Conservation (phyloP, 2,113 vertebrate genomes). For the Tringa solitaria region DNA sequence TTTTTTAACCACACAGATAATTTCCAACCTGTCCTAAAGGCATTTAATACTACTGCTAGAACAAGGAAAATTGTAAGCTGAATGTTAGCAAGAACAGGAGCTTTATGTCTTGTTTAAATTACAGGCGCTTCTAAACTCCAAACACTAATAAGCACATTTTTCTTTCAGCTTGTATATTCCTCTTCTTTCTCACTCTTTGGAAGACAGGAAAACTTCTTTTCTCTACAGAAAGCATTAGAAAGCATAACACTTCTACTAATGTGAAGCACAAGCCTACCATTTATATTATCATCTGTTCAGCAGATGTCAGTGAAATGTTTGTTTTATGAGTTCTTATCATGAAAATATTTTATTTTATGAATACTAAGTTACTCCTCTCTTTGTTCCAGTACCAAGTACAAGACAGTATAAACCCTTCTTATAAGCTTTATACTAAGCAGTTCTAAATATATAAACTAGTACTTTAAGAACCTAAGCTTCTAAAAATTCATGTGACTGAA, state of each 20-base stretch:
- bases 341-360: not conserved
- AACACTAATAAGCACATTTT: not conserved
- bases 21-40: not conserved
- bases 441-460: not conserved
- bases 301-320: not conserved
- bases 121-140: not conserved
- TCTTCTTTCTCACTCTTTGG: not conserved
- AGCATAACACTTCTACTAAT: not conserved
- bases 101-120: not conserved
- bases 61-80: not conserved
- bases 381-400: not conserved
- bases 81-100: not conserved
- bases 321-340: not conserved
- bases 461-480: not conserved
- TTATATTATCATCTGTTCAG: not conserved
- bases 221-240: not conserved
- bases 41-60: not conserved
- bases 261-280: not conserved
- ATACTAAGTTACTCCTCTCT: not conserved
- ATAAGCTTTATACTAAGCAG: not conserved
- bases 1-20: not conserved
- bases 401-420: not conserved
- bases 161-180: not conserved
- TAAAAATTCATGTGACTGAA: not conserved
- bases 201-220: not conserved